Evolutionary conservation across 2,888 invertebrate species (phyloP).

Genomic region (Steinernema carpocapsae): DNA sequence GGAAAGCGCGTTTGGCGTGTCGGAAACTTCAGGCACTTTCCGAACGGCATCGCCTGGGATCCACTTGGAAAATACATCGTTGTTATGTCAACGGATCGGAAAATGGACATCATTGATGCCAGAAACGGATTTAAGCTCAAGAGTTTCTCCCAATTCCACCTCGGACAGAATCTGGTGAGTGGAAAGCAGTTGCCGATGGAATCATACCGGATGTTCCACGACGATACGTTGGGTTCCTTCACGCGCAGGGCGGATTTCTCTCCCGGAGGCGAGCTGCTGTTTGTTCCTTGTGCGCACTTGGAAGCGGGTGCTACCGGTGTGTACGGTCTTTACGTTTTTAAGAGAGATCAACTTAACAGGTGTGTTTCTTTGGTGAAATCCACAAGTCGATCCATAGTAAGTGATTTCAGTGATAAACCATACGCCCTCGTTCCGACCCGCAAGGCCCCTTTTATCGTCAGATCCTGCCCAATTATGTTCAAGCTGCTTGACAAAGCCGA

Average conservation of each 20-base stretch:
- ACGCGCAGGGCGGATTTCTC: conserved; percentile 87
- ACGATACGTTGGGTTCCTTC: conserved; percentile 91
- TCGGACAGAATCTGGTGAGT: neutral
- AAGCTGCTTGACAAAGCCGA: conserved; percentile 71
- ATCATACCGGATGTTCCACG: conserved; percentile 78
- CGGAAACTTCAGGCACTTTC: conserved; percentile 58
- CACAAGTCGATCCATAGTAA: neutral
- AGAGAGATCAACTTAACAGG: conserved; percentile 72
- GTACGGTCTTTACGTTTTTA: conserved; percentile 75
- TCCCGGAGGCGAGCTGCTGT: conserved; percentile 86
- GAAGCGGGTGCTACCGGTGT: conserved; percentile 69
- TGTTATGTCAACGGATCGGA: conserved; percentile 64
- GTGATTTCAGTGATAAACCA: conserved; percentile 41
- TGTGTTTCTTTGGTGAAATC: conserved; percentile 56
- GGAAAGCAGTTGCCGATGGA: conserved; percentile 37
- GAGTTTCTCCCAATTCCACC: conserved; percentile 34
- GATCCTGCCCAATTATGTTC: conserved; percentile 82
- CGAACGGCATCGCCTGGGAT: conserved; percentile 67
- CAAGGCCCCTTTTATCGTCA: conserved; percentile 81
- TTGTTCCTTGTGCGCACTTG: conserved; percentile 79
- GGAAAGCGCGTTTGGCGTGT: conserved; percentile 56
- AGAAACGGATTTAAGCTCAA: conserved; percentile 57
- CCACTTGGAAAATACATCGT: conserved; percentile 63
- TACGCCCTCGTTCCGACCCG: conserved; percentile 46
- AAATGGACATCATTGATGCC: conserved; percentile 64